phyloP scores from a whole-genome alignment of 2,113 vertebrate species.

The Monopterus albus region DNA sequence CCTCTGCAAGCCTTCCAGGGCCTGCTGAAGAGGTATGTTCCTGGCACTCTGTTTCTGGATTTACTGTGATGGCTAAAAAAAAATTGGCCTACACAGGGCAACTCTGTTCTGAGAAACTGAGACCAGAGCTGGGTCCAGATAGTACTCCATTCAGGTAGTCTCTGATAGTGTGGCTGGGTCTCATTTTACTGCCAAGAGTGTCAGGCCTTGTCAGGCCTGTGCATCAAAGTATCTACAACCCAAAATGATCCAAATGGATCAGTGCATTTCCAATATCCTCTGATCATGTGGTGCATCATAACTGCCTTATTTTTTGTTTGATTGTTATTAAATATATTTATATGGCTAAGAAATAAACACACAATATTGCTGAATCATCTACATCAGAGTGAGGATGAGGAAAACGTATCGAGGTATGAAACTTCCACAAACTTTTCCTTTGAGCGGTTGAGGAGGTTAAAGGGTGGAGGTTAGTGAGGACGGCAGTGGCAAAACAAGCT shows the following conservation, averaged over 20 bases:
- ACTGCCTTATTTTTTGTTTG: background rate
- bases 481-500: too few species aligned
- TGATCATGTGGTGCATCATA: background rate
- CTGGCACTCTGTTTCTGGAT: background rate
- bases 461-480: too few species aligned
- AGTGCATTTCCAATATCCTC: background rate
- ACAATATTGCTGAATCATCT: too few species aligned
- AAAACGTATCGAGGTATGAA: too few species aligned
- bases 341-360: too few species aligned
- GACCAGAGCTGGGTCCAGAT: background rate
- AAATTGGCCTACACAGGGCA: background rate
- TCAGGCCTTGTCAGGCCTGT: background rate
- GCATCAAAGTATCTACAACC: background rate
- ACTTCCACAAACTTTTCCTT: too few species aligned
- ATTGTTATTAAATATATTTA: too few species aligned
- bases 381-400: too few species aligned
- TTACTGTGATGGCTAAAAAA: background rate
- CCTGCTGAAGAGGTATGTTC: conserved; percentile 20
- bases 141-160: too few species aligned
- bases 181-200: background rate
- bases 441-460: too few species aligned
- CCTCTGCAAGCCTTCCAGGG: conserved; percentile 20
- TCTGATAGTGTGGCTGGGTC: background rate
- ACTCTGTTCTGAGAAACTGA: background rate
- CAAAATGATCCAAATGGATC: background rate